These are phyloP conservation scores for Aporophyla nigra DNA, from an alignment of 2,888 invertebrate genomes.

Conservation along the genomic window DNA sequence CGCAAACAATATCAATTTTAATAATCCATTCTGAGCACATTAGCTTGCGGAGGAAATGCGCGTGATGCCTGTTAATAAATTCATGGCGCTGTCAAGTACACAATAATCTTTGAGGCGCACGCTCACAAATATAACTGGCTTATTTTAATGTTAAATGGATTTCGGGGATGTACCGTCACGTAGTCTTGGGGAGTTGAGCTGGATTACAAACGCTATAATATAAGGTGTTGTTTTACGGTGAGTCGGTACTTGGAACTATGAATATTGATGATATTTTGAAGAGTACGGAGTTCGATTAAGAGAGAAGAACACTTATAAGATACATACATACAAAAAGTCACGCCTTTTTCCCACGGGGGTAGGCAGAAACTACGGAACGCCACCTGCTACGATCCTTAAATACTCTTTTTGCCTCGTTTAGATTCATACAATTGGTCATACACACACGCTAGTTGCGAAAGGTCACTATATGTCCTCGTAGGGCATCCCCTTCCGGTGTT, in stretches of 20 bases:
- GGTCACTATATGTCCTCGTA: too few species aligned
- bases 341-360: too few species aligned
- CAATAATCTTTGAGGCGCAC: slow-evolving; percentile 71
- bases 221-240: background rate
- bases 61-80: slow-evolving; percentile 73
- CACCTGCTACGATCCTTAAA: too few species aligned
- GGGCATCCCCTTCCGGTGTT: too few species aligned
- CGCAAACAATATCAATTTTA: slow-evolving; percentile 66
- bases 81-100: slow-evolving; percentile 72
- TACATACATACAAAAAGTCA: too few species aligned
- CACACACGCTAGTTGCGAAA: too few species aligned
- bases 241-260: background rate
- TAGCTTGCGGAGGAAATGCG: slow-evolving; percentile 65
- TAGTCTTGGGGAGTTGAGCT: slow-evolving; percentile 33
- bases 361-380: too few species aligned
- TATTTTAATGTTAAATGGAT: slow-evolving; percentile 65
- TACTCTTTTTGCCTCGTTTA: too few species aligned
- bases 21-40: slow-evolving; percentile 64
- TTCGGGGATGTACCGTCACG: slow-evolving; percentile 60
- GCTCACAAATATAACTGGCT: slow-evolving; percentile 66
- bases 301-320: too few species aligned
- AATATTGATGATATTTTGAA: slow-evolving; percentile 14
- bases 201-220: slow-evolving; percentile 38
- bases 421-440: too few species aligned
- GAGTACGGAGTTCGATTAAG: background rate